These are phyloP conservation scores for Plotosus lineatus DNA, from an alignment of 2,113 vertebrate genomes.

Conservation along the genomic window DNA sequence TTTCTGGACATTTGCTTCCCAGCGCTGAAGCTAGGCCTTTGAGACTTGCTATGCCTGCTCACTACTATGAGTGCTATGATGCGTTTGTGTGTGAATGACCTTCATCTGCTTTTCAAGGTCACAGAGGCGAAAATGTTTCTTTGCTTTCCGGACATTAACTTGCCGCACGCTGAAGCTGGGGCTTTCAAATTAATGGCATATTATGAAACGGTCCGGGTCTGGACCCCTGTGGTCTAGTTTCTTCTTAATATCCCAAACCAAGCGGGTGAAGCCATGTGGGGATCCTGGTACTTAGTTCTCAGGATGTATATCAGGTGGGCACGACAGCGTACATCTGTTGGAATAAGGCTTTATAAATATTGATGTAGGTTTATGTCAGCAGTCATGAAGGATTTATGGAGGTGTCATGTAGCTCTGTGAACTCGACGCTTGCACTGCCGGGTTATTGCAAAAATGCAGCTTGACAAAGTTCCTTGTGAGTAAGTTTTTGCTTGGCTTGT, in stretches of 20 bases:
- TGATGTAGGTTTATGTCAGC: not conserved
- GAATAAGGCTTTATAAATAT: not conserved
- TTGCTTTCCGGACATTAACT: too few species aligned
- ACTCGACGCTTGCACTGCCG: not conserved
- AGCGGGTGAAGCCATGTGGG: too few species aligned
- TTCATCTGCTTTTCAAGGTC: too few species aligned
- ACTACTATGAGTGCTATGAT: too few species aligned
- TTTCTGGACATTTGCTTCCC: too few species aligned
- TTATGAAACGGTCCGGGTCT: not conserved
- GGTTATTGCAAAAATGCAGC: not conserved
- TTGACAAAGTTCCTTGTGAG: not conserved
- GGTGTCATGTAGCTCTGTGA: not conserved
- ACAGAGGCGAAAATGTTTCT: too few species aligned
- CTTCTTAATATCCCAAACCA: not conserved
- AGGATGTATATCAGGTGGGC: not conserved
- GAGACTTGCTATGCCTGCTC: too few species aligned
- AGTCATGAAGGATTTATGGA: constrained; percentile 1
- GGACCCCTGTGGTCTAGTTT: not conserved
- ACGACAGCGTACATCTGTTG: not conserved
- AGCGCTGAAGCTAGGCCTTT: too few species aligned
- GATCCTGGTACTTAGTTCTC: not conserved
- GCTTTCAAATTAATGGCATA: too few species aligned
- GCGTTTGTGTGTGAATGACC: too few species aligned
- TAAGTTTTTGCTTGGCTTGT: not conserved
- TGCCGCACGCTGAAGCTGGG: too few species aligned